Percentiles rank a stretch among this genome's conserved stretches.
Conservation (phyloP, 2,888 invertebrate genomes). For the Cephus spinipes region DNA sequence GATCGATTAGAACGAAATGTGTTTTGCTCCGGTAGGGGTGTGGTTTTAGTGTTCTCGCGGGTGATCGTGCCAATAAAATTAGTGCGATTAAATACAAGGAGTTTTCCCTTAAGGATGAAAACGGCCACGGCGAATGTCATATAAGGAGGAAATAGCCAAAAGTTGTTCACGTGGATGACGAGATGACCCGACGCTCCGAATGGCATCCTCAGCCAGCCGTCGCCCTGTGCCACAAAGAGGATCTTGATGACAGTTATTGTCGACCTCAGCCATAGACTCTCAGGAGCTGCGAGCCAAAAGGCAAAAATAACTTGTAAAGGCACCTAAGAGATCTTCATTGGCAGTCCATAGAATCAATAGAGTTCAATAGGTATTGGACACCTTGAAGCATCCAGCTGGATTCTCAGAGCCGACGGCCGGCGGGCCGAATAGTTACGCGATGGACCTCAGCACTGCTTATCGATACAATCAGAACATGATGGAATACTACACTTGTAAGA, state of each 20-base stretch:
- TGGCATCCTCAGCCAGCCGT: slow-evolving; percentile 54
- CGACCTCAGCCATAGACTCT: slow-evolving; percentile 43
- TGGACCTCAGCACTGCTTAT: slow-evolving; percentile 94
- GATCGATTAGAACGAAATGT: not conserved
- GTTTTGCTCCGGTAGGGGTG: not conserved
- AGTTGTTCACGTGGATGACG: slow-evolving; percentile 12
- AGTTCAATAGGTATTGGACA: slow-evolving; percentile 40
- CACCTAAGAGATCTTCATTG: slow-evolving; percentile 45
- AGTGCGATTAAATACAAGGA: not conserved
- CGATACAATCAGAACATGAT: slow-evolving; percentile 98
- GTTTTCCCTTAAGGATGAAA: not conserved
- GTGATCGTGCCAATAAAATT: not conserved
- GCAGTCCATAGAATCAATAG: slow-evolving; percentile 6
- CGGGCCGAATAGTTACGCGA: slow-evolving; percentile 68
- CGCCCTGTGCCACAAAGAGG: slow-evolving; percentile 53
- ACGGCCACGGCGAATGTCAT: not conserved
- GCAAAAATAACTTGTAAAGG: slow-evolving; percentile 25
- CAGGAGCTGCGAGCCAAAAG: slow-evolving; percentile 15
- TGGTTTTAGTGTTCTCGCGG: not conserved
- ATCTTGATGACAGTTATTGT: slow-evolving; percentile 60
- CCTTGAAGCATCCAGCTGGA: slow-evolving; percentile 23
- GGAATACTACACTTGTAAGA: slow-evolving; percentile 98
- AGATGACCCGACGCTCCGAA: slow-evolving; percentile 51
- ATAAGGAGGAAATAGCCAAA: not conserved
- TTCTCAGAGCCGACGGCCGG: slow-evolving; percentile 11